phyloP scores from a whole-genome alignment of 2,797 vertebrate species.

The Dicrostonyx torquatus region DNA sequence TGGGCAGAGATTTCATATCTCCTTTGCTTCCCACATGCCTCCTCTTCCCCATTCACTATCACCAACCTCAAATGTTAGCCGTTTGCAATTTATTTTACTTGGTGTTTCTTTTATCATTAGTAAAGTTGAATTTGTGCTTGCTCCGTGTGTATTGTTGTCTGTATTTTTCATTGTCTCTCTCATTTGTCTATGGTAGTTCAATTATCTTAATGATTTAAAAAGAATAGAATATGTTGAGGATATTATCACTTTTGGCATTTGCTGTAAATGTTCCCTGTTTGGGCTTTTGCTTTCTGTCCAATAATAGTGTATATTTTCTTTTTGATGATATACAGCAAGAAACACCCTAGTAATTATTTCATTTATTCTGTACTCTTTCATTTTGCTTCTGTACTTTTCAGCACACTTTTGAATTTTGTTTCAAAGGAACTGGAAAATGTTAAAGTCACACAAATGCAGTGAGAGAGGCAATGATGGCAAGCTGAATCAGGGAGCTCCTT shows the following conservation, averaged over 20 bases:
- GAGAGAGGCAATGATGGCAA: neutral
- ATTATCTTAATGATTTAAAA: neutral
- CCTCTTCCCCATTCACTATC: neutral
- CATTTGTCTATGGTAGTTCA: neutral
- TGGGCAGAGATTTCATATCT: neutral
- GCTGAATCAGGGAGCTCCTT: neutral
- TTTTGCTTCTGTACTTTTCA: neutral
- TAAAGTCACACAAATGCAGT: neutral
- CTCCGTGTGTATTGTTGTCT: neutral
- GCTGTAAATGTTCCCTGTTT: neutral
- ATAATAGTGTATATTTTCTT: neutral
- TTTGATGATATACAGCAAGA: neutral
- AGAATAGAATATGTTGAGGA: neutral
- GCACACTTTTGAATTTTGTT: neutral
- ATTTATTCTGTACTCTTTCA: neutral
- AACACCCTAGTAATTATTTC: neutral
- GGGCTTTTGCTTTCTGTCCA: neutral
- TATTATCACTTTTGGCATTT: neutral
- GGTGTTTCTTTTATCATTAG: neutral
- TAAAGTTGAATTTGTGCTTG: neutral
- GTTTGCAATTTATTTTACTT: neutral
- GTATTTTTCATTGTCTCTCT: neutral
- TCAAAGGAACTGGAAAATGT: neutral
- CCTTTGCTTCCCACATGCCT: neutral
- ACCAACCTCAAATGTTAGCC: neutral